Conservation (phyloP, 2,113 vertebrate species). For the Pseudorasbora parva region DNA sequence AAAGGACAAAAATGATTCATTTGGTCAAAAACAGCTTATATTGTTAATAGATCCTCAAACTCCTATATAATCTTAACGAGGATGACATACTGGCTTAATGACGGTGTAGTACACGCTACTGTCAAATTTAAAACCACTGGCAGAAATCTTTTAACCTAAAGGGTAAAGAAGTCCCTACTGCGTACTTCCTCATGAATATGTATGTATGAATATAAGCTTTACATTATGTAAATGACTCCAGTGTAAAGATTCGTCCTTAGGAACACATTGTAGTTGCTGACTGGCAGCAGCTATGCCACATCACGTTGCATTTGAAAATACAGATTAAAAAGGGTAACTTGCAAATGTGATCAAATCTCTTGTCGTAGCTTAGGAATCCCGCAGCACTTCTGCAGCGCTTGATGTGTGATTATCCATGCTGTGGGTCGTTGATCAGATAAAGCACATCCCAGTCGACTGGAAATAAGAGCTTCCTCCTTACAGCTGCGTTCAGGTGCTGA, state of each 20-base stretch:
- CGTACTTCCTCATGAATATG: constrained; percentile 30
- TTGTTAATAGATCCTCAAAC: background rate
- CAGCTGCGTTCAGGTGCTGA: constrained; percentile 29
- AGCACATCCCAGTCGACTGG: constrained; percentile 40
- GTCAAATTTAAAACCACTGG: background rate
- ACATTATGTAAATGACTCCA: constrained; percentile 16
- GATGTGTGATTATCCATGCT: background rate
- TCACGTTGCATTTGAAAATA: background rate
- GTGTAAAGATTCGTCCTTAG: background rate
- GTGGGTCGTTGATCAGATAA: constrained; percentile 43
- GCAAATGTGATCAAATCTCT: background rate
- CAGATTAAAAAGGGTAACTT: background rate
- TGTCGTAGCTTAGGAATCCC: constrained; percentile 5
- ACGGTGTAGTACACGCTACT: background rate
- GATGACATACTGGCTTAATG: background rate
- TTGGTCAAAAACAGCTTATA: background rate
- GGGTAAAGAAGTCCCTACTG: background rate
- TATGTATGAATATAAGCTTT: constrained; percentile 34
- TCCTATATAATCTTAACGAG: background rate
- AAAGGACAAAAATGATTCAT: background rate
- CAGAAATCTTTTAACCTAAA: constrained; percentile 1
- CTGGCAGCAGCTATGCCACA: constrained; percentile 14
- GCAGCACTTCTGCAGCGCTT: background rate
- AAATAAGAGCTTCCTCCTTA: constrained; percentile 40
- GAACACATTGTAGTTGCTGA: background rate